A percentile compares a stretch with the other conserved stretches of the same genome.
Conservation (phyloP, 1,140 invertebrate genomes). For the Drosophila bipectinata region DNA sequence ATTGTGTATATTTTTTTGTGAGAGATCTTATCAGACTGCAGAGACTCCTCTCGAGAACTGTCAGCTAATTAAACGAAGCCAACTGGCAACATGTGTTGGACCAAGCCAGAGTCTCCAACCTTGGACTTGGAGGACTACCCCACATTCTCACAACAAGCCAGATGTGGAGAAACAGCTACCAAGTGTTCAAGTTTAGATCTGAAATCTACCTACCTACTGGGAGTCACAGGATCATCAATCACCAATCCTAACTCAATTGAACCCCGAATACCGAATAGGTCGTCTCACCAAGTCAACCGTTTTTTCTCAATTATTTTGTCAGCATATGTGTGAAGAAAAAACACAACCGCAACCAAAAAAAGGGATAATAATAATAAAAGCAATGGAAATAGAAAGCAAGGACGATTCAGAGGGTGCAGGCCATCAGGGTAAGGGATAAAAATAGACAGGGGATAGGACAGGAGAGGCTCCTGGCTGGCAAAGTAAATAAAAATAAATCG, state of each 20-base stretch:
- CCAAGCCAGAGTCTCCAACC: constrained; percentile 15
- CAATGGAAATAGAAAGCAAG: constrained; percentile 37
- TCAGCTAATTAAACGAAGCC: constrained; percentile 79
- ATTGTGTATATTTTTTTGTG: constrained; percentile 52
- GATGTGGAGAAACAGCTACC: constrained; percentile 26
- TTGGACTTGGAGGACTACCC: constrained; percentile 52
- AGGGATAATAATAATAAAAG: constrained; percentile 77
- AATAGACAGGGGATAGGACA: constrained; percentile 14
- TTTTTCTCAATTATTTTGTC: constrained; percentile 77
- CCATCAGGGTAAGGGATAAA: constrained; percentile 17
- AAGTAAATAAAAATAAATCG: constrained; percentile 77
- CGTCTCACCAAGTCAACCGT: constrained; percentile 40
- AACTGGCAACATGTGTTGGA: constrained; percentile 79
- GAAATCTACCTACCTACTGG: constrained; percentile 20
- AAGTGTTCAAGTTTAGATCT: constrained; percentile 22
- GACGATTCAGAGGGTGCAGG: background rate
- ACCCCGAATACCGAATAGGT: constrained; percentile 22
- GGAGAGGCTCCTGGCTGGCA: constrained; percentile 13
- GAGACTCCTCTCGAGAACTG: constrained; percentile 47
- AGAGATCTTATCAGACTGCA: constrained; percentile 71
- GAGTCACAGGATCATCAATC: constrained; percentile 29
- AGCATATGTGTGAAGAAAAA: constrained; percentile 75
- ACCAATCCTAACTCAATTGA: constrained; percentile 33
- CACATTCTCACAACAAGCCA: constrained; percentile 25
- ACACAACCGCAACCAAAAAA: constrained; percentile 60